Percentiles rank a stretch among this genome's conserved stretches.
Evolutionary conservation across 2,113 vertebrate species (phyloP).

Genomic region (Tetrax tetrax): DNA sequence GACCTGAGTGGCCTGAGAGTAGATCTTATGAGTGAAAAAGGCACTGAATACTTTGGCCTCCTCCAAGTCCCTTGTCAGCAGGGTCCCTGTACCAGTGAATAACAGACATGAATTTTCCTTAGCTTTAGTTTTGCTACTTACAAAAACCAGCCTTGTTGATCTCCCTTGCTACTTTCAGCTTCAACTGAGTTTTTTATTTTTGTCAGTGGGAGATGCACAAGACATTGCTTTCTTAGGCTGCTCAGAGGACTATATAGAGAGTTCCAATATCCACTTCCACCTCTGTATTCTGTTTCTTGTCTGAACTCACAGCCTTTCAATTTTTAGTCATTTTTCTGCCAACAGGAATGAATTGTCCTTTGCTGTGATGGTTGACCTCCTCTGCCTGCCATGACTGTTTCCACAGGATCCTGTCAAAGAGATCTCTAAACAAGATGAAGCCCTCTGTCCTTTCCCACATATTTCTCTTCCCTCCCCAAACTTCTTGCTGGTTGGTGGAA

Average conservation of each 20-base stretch:
- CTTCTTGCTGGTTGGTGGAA: background rate
- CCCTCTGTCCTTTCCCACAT: background rate
- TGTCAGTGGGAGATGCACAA: background rate
- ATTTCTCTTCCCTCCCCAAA: background rate
- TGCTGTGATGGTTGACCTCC: rapidly evolving
- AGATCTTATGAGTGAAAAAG: background rate
- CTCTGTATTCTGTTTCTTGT: rapidly evolving
- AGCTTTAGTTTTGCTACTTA: background rate
- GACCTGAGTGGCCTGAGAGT: background rate
- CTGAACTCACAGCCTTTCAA: rapidly evolving
- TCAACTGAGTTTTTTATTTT: background rate
- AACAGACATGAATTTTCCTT: background rate
- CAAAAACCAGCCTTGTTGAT: background rate
- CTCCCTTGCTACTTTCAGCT: background rate
- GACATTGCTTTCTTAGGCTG: background rate
- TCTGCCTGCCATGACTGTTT: background rate
- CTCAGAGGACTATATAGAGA: background rate
- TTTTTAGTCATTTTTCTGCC: background rate
- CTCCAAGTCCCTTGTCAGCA: background rate
- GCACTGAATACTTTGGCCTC: rapidly evolving
- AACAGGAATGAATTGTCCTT: background rate
- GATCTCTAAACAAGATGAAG: background rate
- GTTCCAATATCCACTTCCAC: background rate
- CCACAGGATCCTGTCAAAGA: background rate
- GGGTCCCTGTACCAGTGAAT: rapidly evolving